phyloP scores from a whole-genome alignment of 1,140 invertebrate species.

The Papilio glaucus region DNA sequence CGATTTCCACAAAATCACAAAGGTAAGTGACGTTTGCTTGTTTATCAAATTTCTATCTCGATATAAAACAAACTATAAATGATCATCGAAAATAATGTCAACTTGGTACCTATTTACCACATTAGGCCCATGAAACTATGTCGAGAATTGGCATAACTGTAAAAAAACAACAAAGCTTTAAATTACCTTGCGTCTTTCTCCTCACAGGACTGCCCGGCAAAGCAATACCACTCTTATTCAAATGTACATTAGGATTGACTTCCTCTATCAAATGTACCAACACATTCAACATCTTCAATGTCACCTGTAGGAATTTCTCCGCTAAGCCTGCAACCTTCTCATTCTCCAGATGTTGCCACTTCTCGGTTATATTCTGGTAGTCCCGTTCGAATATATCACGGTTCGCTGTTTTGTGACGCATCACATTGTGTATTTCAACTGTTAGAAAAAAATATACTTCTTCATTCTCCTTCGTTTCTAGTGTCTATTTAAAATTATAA shows the following conservation, averaged over 20 bases:
- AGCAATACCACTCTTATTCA: conserved; percentile 82
- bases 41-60: too few relatives aligned
- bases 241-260: conserved; percentile 84
- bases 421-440: conserved; percentile 78
- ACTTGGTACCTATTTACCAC: too few relatives aligned
- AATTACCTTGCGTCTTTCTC: conserved; percentile 73
- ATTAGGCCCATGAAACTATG: too few relatives aligned
- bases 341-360: conserved; percentile 85
- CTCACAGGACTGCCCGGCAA: conserved; percentile 83
- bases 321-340: conserved; percentile 72
- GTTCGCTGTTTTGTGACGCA: conserved; percentile 65
- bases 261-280: conserved; percentile 91
- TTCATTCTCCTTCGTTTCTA: too few relatives aligned
- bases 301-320: conserved; percentile 87
- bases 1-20: too few relatives aligned
- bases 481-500: too few relatives aligned
- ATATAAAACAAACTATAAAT: too few relatives aligned
- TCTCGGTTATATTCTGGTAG: conserved; percentile 54
- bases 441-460: conserved; percentile 41
- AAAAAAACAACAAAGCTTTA: too few relatives aligned
- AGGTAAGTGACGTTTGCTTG: too few relatives aligned
- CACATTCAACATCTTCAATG: conserved; percentile 89
- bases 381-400: conserved; percentile 72
- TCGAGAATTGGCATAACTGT: too few relatives aligned
- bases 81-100: too few relatives aligned